Percentiles rank a stretch among this genome's conserved stretches.
Conservation (phyloP, 2,888 invertebrate species). For the Phymatocera aterrima region DNA sequence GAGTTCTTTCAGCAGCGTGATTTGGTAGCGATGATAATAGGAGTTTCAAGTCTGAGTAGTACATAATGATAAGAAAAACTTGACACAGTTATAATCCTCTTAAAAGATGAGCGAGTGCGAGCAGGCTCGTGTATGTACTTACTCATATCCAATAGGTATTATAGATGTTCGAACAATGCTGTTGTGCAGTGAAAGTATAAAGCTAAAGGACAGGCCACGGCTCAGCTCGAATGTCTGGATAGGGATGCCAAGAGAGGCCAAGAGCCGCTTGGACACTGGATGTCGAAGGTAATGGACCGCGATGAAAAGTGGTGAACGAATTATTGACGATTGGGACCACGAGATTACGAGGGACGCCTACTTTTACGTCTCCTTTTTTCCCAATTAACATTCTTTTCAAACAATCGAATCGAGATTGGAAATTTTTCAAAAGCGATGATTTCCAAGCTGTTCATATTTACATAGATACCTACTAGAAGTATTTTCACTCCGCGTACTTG, state of each 20-base stretch:
- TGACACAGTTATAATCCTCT: not conserved
- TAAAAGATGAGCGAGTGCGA: not conserved
- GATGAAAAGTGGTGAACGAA: not conserved
- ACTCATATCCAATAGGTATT: constrained; percentile 6
- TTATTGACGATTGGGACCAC: not conserved
- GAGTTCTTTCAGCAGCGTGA: no score
- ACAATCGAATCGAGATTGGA: no score
- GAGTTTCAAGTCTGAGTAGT: no score
- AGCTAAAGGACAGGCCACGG: constrained; percentile 38
- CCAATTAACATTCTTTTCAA: no score
- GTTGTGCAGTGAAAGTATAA: constrained; percentile 38
- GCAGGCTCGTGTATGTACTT: not conserved
- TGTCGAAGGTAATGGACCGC: constrained; percentile 2
- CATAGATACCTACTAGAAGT: not conserved
- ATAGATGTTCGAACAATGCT: constrained; percentile 37
- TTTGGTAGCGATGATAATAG: no score
- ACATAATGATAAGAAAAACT: no score
- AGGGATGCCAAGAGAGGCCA: not conserved
- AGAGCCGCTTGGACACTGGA: not conserved
- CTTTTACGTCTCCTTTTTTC: not conserved
- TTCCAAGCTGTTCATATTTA: not conserved
- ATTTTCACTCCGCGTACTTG: not conserved
- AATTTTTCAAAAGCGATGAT: no score
- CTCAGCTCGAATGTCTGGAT: constrained; percentile 28
- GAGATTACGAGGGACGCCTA: not conserved